Base-by-base conservation (phyloP, 2,888 invertebrate genomes). In the Paralinhomoeus sp. region DNA sequence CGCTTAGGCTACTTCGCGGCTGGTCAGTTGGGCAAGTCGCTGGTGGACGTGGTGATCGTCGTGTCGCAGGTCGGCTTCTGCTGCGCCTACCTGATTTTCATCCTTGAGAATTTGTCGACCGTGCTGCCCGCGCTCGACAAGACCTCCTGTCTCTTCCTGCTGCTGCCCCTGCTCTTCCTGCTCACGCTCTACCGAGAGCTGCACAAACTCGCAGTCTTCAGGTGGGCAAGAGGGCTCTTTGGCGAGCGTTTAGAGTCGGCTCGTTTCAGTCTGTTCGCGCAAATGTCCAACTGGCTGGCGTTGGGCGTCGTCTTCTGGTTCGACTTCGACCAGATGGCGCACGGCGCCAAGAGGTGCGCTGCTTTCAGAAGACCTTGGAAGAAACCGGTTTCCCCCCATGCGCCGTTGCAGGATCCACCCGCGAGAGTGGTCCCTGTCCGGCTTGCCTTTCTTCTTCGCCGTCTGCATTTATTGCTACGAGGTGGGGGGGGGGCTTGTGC, bases 241-340 rank as follows among this genome's bases (percentile, higher is more conserved):
- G n/a, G n/a, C n/a, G n/a, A n/a, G n/a, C n/a, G n/a, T n/a, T n/a
- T n/a, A n/a, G 2, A 24, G 38, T 22, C 44, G 38, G 46, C 37
- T 18, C 45, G 22, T 60, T 60, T 45, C 61, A 67, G 66, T 51
- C 49, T 67, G 40, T 60, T 65, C 52, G 66, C 66, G 24, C 67
- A 67, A 54, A 50, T 61, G 20, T 65, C 65, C n/a, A 65, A 63
- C 45, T 51, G 66, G n/a, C 54, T 65, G 53, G 67, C 66, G 3
- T 64, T 66, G 53, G 62, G 59, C 42, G 65, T 66, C n/a, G 67
- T 67, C 7, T 64, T 66, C 48, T 66, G 66, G 66, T 67, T 66
- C 56, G 66, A 67, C 52, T 66, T 66, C 57, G 62, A 65, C 41
- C 64, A 67, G 50, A 56, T 63, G 35, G 52, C 59, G 45, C 47